A percentile compares a stretch with the other conserved stretches of the same genome.
Conservation (phyloP, 1,140 invertebrate species). For the Hermatobates lingyangjiaoensis region DNA sequence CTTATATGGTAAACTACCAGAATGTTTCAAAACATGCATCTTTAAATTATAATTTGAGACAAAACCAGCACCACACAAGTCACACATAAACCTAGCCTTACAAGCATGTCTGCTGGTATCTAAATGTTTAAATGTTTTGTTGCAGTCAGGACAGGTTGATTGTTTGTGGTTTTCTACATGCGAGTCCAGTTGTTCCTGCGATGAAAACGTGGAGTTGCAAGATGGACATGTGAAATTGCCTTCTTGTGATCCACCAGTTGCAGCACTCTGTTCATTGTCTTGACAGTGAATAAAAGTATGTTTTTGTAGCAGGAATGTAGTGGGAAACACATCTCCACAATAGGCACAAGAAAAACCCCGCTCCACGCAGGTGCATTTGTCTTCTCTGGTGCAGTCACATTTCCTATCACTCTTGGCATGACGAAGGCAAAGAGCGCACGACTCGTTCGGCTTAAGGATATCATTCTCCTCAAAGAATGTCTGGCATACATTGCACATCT, state of each 20-base stretch:
- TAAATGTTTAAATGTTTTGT: background rate
- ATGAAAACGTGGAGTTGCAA: background rate
- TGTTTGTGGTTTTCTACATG: background rate
- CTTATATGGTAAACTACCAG: constrained; percentile 31
- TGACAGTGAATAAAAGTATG: constrained; percentile 3
- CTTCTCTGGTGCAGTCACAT: background rate
- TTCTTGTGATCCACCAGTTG: background rate
- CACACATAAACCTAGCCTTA: constrained; percentile 16
- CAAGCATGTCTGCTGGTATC: background rate
- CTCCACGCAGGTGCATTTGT: background rate
- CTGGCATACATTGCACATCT: background rate
- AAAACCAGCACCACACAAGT: constrained; percentile 22
- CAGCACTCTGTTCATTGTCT: background rate
- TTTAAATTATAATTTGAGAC: constrained; percentile 24
- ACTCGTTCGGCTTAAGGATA: background rate
- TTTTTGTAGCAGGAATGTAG: constrained; percentile 5
- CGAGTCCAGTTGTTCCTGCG: background rate
- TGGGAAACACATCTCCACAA: background rate
- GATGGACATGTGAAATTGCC: background rate
- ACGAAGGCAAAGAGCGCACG: background rate
- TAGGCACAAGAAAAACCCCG: background rate
- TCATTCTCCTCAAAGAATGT: constrained; percentile 3
- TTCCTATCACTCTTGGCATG: background rate
- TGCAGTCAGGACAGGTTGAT: background rate
- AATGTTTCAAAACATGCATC: constrained; percentile 27